Percentiles rank a stretch among this genome's conserved stretches.
Evolutionary conservation across 2,113 vertebrate species (phyloP).

Genomic region (Narcine bancroftii): DNA sequence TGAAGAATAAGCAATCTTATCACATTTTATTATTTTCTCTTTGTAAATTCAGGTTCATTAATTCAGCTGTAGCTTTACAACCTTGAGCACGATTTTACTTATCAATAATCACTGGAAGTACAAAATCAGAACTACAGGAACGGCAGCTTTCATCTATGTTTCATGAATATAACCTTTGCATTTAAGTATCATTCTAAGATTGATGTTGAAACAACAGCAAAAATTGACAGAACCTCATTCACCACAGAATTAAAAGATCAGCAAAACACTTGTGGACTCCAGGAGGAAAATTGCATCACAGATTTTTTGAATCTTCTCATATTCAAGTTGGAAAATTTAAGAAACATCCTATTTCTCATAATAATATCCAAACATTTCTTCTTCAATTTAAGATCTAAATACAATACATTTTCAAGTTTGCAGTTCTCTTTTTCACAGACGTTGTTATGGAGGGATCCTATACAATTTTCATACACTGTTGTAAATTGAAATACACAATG

Average conservation of each 20-base stretch:
- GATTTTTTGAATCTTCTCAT: too few relatives aligned
- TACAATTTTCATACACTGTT: not conserved
- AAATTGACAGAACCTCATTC: too few relatives aligned
- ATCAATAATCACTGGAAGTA: not conserved
- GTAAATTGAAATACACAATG: not conserved
- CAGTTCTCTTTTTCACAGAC: not conserved
- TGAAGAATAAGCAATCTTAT: not conserved
- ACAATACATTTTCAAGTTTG: not conserved
- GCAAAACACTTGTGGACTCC: not conserved
- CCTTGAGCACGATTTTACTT: not conserved
- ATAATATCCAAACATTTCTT: not conserved
- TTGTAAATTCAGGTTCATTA: not conserved
- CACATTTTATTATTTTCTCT: too few relatives aligned
- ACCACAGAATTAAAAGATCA: not conserved
- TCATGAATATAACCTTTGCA: not conserved
- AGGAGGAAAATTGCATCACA: too few relatives aligned
- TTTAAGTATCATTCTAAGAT: not conserved
- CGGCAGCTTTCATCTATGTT: not conserved
- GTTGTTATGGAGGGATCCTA: not conserved
- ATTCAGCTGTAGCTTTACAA: not conserved
- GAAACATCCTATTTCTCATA: not conserved
- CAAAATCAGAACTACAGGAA: not conserved
- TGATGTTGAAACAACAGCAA: too few relatives aligned
- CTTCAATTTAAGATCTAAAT: not conserved
- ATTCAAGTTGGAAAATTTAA: too few relatives aligned